Percentiles rank a stretch among this genome's conserved stretches.
Conservation (phyloP, 1,140 invertebrate species). For the Drosophila burlai region DNA sequence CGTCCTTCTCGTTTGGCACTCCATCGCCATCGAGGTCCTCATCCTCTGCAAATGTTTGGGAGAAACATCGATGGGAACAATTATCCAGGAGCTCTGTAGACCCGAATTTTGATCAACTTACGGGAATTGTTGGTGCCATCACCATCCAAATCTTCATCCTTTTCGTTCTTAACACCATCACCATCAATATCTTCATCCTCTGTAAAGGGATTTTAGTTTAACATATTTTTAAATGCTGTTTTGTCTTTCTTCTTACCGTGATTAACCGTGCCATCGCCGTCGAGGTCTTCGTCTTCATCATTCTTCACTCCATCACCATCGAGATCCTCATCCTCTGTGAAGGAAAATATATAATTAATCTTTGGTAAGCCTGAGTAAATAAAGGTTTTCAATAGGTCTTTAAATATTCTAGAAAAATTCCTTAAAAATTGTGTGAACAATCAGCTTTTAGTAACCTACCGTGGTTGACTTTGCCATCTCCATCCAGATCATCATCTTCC, state of each 20-base stretch:
- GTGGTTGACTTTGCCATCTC: slow-evolving; percentile 72
- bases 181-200: slow-evolving; percentile 80
- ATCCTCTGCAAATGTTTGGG: slow-evolving; percentile 38
- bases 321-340: slow-evolving; percentile 71
- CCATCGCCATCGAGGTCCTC: slow-evolving; percentile 84
- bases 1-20: slow-evolving; percentile 73
- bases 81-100: not conserved
- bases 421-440: slow-evolving; percentile 5
- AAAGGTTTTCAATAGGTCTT: not conserved
- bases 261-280: slow-evolving; percentile 66
- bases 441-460: slow-evolving; percentile 25
- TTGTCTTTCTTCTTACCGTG: slow-evolving; percentile 68
- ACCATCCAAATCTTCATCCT: slow-evolving; percentile 81
- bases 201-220: slow-evolving; percentile 10
- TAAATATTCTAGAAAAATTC: not conserved
- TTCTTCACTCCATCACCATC: slow-evolving; percentile 84
- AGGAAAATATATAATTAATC: not conserved
- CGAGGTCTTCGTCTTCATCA: slow-evolving; percentile 69
- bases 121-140: slow-evolving; percentile 69
- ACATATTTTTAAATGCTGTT: not conserved
- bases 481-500: slow-evolving; percentile 79
- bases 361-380: not conserved
- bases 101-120: slow-evolving; percentile 14
- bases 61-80: not conserved
- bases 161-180: slow-evolving; percentile 77